These are phyloP conservation scores for Tonatia bakeri DNA, from an alignment of 2,113 vertebrate species.

Conservation along the genomic window DNA sequence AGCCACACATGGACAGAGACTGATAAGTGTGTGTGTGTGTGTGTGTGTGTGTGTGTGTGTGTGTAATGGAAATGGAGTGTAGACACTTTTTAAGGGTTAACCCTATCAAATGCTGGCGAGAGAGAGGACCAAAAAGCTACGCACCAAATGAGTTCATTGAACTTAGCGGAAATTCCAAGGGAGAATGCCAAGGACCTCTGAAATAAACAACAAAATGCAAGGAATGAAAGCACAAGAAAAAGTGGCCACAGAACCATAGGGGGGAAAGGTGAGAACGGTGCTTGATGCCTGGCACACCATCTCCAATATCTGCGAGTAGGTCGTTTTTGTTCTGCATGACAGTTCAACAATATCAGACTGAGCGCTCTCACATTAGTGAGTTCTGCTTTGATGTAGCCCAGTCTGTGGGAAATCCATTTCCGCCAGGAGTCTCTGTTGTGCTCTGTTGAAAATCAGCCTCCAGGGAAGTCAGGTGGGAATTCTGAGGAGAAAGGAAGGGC, in stretches of 20 bases:
- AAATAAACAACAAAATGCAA: background rate
- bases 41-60: too few relatives aligned
- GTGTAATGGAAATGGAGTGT: background rate
- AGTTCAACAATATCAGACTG: background rate
- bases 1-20: background rate
- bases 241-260: accelerated
- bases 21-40: background rate
- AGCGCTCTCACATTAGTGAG: background rate
- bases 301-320: background rate
- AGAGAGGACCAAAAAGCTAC: background rate
- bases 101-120: background rate
- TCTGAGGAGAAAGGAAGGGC: slow-evolving; percentile 14
- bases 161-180: background rate
- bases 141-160: background rate
- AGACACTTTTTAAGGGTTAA: background rate
- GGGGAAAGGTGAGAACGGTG: background rate
- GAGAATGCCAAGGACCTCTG: background rate
- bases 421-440: background rate
- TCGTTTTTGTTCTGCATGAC: background rate
- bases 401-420: slow-evolving; percentile 43
- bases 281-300: accelerated
- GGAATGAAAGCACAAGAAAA: background rate
- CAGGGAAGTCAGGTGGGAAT: slow-evolving; percentile 46
- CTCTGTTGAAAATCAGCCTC: slow-evolving; percentile 42
- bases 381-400: slow-evolving; percentile 5